Conservation (phyloP, 1,140 invertebrate species). For the Camponotus vicinus region DNA sequence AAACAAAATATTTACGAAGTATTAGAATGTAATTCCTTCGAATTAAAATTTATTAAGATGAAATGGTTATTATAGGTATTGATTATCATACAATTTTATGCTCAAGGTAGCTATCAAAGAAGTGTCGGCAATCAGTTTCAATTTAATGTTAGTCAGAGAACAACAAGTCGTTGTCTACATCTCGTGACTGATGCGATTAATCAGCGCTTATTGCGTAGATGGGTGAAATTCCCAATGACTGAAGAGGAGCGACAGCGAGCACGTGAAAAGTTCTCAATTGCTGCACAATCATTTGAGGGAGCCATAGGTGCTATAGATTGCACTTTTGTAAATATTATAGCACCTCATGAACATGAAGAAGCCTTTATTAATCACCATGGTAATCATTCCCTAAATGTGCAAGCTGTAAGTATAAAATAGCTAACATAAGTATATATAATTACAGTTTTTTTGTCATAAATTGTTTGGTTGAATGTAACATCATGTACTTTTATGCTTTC, state of each 20-base stretch:
- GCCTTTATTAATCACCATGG: slow-evolving; percentile 8
- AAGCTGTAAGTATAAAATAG: background rate
- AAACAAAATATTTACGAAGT: no score
- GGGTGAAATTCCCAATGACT: slow-evolving; percentile 24
- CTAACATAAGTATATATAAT: background rate
- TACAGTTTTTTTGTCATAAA: background rate
- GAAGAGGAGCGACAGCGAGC: background rate
- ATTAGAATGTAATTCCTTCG: no score
- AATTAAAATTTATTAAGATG: background rate
- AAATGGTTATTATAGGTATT: background rate
- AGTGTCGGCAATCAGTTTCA: slow-evolving; percentile 2
- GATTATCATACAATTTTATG: slow-evolving; percentile 8
- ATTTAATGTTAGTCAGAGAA: background rate
- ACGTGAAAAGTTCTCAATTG: slow-evolving; percentile 6
- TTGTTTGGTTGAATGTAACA: background rate
- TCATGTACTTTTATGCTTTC: slow-evolving; percentile 1
- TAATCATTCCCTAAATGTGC: background rate
- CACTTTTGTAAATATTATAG: slow-evolving; percentile 17
- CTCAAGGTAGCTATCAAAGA: slow-evolving; percentile 27
- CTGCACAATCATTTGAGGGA: background rate
- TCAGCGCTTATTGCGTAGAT: background rate
- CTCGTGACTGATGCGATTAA: slow-evolving; percentile 14
- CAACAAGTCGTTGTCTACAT: slow-evolving; percentile 4
- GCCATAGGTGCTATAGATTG: slow-evolving; percentile 13
- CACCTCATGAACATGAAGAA: background rate